Percentiles rank a stretch among this genome's conserved stretches.
phyloP scores from a whole-genome alignment of 2,113 vertebrate genomes.

The Perca flavescens region DNA sequence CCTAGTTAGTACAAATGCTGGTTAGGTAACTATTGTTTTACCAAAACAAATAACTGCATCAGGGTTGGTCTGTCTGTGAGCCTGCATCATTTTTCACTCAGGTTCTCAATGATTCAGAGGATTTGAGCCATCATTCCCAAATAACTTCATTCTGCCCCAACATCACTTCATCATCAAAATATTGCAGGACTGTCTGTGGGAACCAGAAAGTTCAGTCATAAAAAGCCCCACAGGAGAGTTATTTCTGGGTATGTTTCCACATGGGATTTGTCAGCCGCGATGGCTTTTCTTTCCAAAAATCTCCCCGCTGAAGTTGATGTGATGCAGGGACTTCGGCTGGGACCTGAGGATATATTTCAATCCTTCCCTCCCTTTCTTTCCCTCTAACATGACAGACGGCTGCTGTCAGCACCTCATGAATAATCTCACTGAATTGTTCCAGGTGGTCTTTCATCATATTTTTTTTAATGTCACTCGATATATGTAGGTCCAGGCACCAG shows the following conservation, averaged over 20 bases:
- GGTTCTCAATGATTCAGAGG: background rate
- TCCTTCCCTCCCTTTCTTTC: background rate
- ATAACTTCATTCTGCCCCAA: background rate
- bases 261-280: background rate
- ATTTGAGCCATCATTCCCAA: background rate
- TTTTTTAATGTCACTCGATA: conserved; percentile 49
- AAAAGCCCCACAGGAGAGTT: background rate
- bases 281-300: background rate
- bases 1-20: background rate
- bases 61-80: background rate
- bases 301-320: background rate
- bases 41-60: too few relatives aligned
- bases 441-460: conserved; percentile 47
- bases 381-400: background rate
- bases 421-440: conserved; percentile 7
- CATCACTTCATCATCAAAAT: background rate
- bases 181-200: background rate
- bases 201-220: background rate
- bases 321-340: background rate
- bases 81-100: too few relatives aligned
- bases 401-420: conserved; percentile 36
- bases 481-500: conserved; percentile 4
- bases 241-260: background rate
- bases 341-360: background rate
- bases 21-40: too few relatives aligned